These are phyloP conservation scores for Polyploca ridens DNA, from an alignment of 2,888 invertebrate species.

Conservation along the genomic window DNA sequence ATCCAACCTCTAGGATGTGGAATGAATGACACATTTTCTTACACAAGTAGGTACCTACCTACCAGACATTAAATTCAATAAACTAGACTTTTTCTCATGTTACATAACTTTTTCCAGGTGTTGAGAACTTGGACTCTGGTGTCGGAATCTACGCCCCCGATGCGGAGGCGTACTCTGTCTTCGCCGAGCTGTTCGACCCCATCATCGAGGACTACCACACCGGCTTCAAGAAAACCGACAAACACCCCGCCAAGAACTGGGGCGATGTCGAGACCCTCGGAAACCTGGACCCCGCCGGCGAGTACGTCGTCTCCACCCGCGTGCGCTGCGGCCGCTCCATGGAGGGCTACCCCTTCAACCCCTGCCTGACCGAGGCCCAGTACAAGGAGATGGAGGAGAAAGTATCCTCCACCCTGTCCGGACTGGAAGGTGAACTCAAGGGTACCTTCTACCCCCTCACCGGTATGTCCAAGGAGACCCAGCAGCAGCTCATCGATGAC, in stretches of 20 bases:
- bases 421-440: conserved; percentile 94
- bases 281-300: conserved; percentile 95
- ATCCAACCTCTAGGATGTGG: too few relatives aligned
- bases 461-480: conserved; percentile 97
- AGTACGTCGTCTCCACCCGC: conserved; percentile 97
- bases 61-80: conserved; percentile 14
- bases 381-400: conserved; percentile 99
- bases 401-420: conserved; percentile 91
- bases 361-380: conserved; percentile 97
- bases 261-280: conserved; percentile 96
- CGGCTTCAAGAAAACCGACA: conserved; percentile 97
- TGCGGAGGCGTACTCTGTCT: conserved; percentile 96
- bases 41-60: background rate
- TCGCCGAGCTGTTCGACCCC: conserved; percentile 97
- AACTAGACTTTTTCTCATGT: conserved; percentile 16
- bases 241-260: conserved; percentile 97
- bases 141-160: conserved; percentile 99
- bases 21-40: background rate
- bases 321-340: conserved; percentile 98
- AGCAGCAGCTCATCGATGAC: conserved; percentile 98
- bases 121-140: conserved; percentile 98
- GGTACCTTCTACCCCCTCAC: conserved; percentile 97
- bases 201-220: conserved; percentile 99
- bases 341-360: conserved; percentile 99
- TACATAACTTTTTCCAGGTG: conserved; percentile 83